Percentiles rank a stretch among this genome's conserved stretches.
Evolutionary conservation across 2,113 vertebrate genomes (phyloP).

Genomic region (Lepus timidus): DNA sequence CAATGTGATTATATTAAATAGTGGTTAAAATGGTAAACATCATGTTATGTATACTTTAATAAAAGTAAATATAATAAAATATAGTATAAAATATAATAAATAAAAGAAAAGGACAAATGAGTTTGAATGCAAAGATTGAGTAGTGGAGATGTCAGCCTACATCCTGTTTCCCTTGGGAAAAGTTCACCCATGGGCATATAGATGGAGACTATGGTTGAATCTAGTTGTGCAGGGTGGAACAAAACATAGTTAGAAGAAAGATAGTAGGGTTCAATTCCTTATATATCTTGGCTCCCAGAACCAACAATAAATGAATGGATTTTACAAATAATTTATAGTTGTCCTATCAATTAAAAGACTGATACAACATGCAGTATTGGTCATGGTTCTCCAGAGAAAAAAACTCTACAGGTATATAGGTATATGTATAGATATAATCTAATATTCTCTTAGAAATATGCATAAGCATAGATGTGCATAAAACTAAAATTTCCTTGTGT

Average conservation of each 20-base stretch:
- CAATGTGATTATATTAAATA: not conserved
- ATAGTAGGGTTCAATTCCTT: not conserved
- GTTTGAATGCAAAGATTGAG: not conserved
- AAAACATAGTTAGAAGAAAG: not conserved
- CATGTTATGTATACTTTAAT: not conserved
- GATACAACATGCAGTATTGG: not conserved
- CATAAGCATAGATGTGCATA: not conserved
- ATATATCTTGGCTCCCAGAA: not conserved
- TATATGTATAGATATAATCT: not conserved
- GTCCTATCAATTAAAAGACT: not conserved
- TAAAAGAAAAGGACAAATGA: not conserved
- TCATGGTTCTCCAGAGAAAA: not conserved
- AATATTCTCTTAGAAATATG: conserved; percentile 35
- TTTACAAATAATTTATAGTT: not conserved
- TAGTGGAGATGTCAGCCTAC: not conserved
- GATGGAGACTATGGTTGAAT: not conserved
- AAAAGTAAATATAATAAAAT: not conserved
- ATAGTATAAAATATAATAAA: no score
- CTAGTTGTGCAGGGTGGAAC: not conserved
- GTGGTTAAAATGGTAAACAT: not conserved
- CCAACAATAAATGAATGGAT: not conserved
- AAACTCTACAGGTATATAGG: not conserved
- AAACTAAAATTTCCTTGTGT: not conserved
- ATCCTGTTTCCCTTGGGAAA: not conserved
- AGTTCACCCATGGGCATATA: not conserved